Conservation (phyloP, 2,888 invertebrate species). For the Graphium colonna region DNA sequence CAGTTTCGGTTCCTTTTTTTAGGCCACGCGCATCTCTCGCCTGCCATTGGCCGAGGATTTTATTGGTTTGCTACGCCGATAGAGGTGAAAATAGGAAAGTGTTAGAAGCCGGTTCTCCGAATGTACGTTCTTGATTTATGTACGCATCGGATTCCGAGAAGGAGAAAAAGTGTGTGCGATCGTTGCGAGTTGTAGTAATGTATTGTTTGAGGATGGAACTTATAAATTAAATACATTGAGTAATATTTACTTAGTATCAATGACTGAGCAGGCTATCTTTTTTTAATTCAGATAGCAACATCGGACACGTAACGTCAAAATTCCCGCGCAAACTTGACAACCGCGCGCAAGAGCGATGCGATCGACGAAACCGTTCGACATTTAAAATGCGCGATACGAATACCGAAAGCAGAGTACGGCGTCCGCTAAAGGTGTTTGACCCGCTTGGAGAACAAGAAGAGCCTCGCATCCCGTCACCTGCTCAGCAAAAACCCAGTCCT, state of each 20-base stretch:
- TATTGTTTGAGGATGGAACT: no score
- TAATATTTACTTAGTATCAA: no score
- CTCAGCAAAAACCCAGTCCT: constrained; percentile 59
- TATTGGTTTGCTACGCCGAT: constrained; percentile 17
- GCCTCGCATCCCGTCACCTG: constrained; percentile 67
- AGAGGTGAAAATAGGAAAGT: constrained; percentile 11
- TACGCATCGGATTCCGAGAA: constrained; percentile 15
- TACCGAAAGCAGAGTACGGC: constrained; percentile 11
- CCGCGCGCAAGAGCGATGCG: no score
- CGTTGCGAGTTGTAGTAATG: constrained; percentile 18
- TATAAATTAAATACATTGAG: no score
- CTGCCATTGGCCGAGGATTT: constrained; percentile 32
- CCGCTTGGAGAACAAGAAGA: constrained; percentile 60
- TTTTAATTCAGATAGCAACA: no score
- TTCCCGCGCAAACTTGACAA: neutral
- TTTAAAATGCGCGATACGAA: constrained; percentile 1
- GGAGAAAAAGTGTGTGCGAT: constrained; percentile 9
- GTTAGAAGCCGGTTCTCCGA: constrained; percentile 18
- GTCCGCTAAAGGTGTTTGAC: constrained; percentile 54
- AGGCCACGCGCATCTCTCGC: constrained; percentile 22
- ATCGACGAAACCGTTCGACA: constrained; percentile 3
- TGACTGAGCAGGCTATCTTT: no score
- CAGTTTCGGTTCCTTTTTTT: constrained; percentile 40
- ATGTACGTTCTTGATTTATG: constrained; percentile 11
- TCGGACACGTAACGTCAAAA: constrained; percentile 4